Base-by-base conservation (phyloP, 2,888 invertebrate genomes). In the Biston betularia region DNA sequence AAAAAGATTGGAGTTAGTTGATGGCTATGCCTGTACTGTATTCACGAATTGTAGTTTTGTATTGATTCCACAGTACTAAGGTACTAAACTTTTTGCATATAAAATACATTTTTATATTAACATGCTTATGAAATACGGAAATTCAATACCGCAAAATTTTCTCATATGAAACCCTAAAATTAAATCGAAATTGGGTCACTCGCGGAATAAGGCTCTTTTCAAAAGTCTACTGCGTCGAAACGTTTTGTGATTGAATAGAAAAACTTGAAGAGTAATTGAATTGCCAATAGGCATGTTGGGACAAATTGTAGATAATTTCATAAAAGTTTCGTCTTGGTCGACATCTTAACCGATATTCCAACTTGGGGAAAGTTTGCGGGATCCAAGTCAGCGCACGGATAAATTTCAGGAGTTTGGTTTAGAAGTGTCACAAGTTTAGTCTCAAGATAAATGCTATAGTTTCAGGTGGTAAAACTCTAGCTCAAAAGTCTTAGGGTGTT, bases 251-350 rank as follows among this genome's bases (percentile, higher is more conserved):
- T 62, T 58, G 48, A 52, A 61, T 44, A 24, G 24, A 58, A 45
- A 61, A 66, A 48, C 24, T 58, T 59, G 49, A 15, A 8, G 55
- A 24, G 46, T 55, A 59, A 68, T 63, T 50, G 63, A 56, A 59
- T 63, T 52, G 38, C 40, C 6, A 7, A 48, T 12, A 46, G 50
- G 33, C n/a, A 58, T 50, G 54, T 63, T 55, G 38, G 10, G 59
- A 59, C 45, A 60, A 55, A 63, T 67, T 58, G 58, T 53, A 33
- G 42, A 45, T 59, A 63, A 68, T 59, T 56, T 68, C n/a, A 59
- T 63, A 59, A 63, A 68, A 63, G 59, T 67, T 63, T 44, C 57
- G 44, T 35, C 50, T 46, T 12, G 38, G 62, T 53, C 42, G 49
- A 40, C 42, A 34, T 40, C 56, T 40, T 58, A 49, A 45, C 54